Evolutionary conservation across 2,797 vertebrate species (phyloP).

Genomic region (Pygocentrus nattereri): DNA sequence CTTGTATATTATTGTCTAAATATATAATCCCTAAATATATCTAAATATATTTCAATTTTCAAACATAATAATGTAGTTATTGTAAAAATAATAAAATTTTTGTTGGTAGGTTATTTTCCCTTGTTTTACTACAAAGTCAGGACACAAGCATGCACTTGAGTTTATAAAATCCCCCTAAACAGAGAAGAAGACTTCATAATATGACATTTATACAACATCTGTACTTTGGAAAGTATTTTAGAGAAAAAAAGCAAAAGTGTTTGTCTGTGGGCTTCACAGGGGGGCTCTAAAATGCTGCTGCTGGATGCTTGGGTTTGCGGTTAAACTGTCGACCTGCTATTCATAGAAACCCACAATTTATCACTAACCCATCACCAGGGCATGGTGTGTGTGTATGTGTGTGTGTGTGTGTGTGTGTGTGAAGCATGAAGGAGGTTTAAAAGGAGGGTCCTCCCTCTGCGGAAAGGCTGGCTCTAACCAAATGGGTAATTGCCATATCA

Average conservation of each 20-base stretch:
- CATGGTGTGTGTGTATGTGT: constrained; percentile 29
- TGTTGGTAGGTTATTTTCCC: no score
- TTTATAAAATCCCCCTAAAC: constrained; percentile 40
- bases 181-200: constrained; percentile 45
- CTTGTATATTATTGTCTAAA: no score
- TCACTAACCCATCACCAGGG: constrained; percentile 64
- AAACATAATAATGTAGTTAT: no score
- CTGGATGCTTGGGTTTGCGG: constrained; percentile 72
- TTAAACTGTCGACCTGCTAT: constrained; percentile 71
- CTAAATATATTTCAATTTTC: no score
- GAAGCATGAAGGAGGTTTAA: constrained; percentile 28
- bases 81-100: no score
- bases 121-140: no score
- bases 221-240: constrained; percentile 57
- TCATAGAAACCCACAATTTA: constrained; percentile 76
- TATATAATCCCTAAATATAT: no score
- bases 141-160: constrained; percentile 3
- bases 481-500: constrained; percentile 66
- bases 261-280: constrained; percentile 56
- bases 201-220: constrained; percentile 59
- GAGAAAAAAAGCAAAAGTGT: constrained; percentile 52
- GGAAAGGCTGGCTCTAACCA: constrained; percentile 49
- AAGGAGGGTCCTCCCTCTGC: constrained; percentile 35
- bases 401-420: constrained; percentile 31
- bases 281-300: constrained; percentile 55